Conservation (phyloP, 2,113 vertebrate species). For the Catharus fuscescens region DNA sequence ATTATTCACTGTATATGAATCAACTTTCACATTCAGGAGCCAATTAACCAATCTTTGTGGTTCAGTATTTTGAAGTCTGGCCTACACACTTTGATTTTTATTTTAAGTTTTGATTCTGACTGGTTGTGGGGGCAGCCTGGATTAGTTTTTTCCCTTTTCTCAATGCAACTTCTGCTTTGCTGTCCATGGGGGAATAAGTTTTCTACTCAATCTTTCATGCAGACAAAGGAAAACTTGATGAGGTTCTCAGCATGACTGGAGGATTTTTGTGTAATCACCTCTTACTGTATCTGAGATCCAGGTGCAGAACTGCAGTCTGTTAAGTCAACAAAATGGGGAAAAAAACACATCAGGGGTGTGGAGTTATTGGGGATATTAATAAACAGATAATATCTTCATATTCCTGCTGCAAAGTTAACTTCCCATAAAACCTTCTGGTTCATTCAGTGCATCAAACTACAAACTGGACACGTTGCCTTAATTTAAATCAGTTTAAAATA, state of each 20-base stretch:
- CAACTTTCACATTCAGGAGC: background rate
- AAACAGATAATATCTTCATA: background rate
- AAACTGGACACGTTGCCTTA: background rate
- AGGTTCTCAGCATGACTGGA: background rate
- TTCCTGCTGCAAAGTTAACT: background rate
- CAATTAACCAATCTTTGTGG: background rate
- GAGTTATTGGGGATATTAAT: background rate
- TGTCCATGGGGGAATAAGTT: constrained; percentile 10
- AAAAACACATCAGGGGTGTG: background rate
- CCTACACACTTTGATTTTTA: background rate
- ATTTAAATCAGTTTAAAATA: background rate
- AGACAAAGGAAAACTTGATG: background rate
- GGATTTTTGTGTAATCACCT: background rate
- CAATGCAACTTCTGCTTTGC: background rate
- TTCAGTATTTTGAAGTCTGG: background rate
- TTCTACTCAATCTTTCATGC: background rate
- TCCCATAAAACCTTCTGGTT: background rate
- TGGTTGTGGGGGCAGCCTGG: background rate
- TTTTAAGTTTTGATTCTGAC: background rate
- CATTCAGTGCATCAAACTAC: background rate
- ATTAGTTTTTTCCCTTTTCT: background rate
- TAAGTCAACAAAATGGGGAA: background rate
- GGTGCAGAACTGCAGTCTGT: background rate
- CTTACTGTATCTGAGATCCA: background rate
- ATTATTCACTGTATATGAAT: background rate